A percentile compares a stretch with the other conserved stretches of the same genome.
phyloP scores from a whole-genome alignment of 1,140 invertebrate genomes.

The Bombyx mori region DNA sequence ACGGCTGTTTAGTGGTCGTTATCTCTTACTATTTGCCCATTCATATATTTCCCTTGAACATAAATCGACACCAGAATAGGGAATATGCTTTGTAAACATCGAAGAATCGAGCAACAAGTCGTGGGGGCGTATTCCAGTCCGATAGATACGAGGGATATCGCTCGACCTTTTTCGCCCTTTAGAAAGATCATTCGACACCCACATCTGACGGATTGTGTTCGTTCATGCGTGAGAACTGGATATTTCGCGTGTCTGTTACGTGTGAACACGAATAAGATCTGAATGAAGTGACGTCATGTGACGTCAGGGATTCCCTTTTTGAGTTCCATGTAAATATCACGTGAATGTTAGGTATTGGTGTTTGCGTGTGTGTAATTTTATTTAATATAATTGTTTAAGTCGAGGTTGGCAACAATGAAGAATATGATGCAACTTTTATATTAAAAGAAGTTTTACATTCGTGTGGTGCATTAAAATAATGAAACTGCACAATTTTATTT shows the following conservation, averaged over 20 bases:
- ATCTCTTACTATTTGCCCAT: conserved; percentile 17
- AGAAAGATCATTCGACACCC: conserved; percentile 22
- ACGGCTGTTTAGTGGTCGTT: conserved; percentile 8
- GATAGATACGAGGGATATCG: conserved; percentile 11
- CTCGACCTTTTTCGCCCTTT: conserved; percentile 34
- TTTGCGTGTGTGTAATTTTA: too few relatives aligned
- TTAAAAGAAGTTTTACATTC: too few relatives aligned
- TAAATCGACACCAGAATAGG: conserved; percentile 26
- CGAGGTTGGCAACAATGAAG: too few relatives aligned
- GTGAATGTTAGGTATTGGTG: too few relatives aligned
- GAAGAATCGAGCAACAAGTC: conserved; percentile 46
- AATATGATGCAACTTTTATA: too few relatives aligned
- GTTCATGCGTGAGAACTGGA: conserved; percentile 11
- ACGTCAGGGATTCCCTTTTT: too few relatives aligned
- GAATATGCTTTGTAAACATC: conserved; percentile 37
- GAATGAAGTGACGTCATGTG: conserved; percentile 1
- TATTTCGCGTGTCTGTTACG: conserved; percentile 1
- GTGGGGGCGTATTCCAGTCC: conserved; percentile 16
- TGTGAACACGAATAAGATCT: background rate
- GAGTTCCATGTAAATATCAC: too few relatives aligned
- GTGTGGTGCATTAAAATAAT: too few relatives aligned
- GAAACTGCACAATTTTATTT: too few relatives aligned
- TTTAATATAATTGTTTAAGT: too few relatives aligned
- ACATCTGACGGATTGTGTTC: conserved; percentile 9
- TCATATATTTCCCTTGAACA: conserved; percentile 19